Evolutionary conservation across 2,797 vertebrate genomes (phyloP).

Genomic region (Tamandua tetradactyla): DNA sequence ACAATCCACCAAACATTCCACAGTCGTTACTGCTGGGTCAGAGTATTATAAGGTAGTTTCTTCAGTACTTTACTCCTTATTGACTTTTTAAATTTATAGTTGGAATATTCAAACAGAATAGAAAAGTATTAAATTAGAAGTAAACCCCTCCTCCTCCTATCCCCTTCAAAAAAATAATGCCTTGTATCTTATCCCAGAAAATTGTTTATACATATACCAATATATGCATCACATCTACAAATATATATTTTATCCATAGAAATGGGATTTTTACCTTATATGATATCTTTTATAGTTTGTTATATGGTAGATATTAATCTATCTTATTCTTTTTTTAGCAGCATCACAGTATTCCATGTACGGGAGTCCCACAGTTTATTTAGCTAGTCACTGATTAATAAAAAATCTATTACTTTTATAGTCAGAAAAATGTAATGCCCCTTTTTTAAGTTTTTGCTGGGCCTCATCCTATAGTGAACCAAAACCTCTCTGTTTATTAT

Average conservation of each 20-base stretch:
- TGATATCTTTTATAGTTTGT: neutral
- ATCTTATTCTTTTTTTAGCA: constrained; percentile 26
- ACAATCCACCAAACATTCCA: neutral
- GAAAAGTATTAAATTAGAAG: constrained; percentile 41
- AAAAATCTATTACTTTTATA: neutral
- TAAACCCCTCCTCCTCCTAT: constrained; percentile 33
- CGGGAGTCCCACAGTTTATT: neutral
- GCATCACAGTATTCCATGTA: neutral
- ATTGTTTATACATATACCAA: neutral
- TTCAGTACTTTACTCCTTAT: neutral
- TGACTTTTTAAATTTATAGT: constrained; percentile 3
- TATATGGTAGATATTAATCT: neutral
- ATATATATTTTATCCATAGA: neutral
- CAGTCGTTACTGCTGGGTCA: neutral
- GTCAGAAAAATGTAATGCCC: neutral
- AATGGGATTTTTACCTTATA: neutral
- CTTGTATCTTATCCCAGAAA: neutral
- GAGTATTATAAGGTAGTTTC: neutral
- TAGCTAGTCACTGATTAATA: constrained; percentile 43
- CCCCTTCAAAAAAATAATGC: neutral
- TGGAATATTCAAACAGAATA: constrained; percentile 25
- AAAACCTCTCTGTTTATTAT: neutral
- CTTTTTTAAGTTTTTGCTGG: constrained; percentile 9
- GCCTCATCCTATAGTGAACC: constrained; percentile 10
- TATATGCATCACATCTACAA: neutral